phyloP scores from a whole-genome alignment of 1,140 invertebrate genomes.

The Theocolax elegans region DNA sequence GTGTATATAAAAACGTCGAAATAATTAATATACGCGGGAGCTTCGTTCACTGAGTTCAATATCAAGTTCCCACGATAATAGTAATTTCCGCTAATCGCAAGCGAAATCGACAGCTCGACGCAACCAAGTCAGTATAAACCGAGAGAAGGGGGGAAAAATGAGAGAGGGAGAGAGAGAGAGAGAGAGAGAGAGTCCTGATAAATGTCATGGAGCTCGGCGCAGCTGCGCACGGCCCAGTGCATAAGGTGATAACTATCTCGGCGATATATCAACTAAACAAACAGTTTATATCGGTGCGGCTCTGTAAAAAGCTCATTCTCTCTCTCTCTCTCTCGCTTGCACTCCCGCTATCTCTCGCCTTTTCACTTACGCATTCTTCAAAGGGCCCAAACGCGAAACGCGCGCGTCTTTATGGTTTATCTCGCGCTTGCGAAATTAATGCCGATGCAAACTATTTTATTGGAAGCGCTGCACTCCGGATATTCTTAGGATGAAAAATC shows the following conservation, averaged over 20 bases:
- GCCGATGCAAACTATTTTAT: no score
- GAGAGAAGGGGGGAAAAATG: not conserved
- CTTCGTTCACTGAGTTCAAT: no score
- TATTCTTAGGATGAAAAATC: no score
- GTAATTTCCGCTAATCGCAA: slow-evolving; percentile 15
- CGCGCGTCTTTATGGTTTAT: no score
- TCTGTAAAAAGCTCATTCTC: slow-evolving; percentile 27
- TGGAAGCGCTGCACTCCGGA: no score
- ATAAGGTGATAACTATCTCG: slow-evolving; percentile 60
- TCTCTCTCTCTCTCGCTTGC: not conserved
- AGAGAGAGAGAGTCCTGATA: not conserved
- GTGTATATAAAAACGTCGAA: no score
- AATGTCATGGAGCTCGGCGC: slow-evolving; percentile 16
- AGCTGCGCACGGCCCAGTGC: slow-evolving; percentile 15
- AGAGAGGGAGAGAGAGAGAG: slow-evolving; percentile 2
- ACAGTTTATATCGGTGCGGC: slow-evolving; percentile 54
- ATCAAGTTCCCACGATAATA: slow-evolving; percentile 21
- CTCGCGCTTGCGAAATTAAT: no score
- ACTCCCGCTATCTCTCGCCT: not conserved
- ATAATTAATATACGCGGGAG: no score
- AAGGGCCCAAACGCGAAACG: no score
- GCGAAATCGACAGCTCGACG: not conserved
- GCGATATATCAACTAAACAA: slow-evolving; percentile 62
- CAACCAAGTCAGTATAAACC: not conserved
- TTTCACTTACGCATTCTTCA: not conserved